phyloP scores from a whole-genome alignment of 2,888 invertebrate genomes.

The Rhorus exstirpatorius region DNA sequence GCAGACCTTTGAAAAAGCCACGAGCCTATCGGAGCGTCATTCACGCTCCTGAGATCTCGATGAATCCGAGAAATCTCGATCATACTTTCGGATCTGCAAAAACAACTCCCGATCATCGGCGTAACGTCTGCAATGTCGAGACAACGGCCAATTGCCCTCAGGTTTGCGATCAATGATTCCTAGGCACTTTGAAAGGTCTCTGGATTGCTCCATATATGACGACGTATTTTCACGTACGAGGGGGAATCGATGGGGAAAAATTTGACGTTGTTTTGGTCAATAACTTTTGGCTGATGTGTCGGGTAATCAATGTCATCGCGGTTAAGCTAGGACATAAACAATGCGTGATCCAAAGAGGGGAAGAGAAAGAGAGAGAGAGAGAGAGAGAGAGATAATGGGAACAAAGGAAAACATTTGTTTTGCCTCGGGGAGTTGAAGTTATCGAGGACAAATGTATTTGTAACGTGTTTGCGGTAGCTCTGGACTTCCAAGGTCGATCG shows the following conservation, averaged over 20 bases:
- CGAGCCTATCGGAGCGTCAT: slow-evolving; percentile 58
- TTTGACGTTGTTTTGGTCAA: neutral
- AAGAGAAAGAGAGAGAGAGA: too few relatives aligned
- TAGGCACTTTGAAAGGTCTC: neutral
- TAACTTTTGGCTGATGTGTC: too few relatives aligned
- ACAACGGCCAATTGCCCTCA: slow-evolving; percentile 51
- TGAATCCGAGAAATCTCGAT: slow-evolving; percentile 81
- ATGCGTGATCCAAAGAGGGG: too few relatives aligned
- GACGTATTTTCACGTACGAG: too few relatives aligned
- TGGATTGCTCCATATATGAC: neutral
- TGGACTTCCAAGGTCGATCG: too few relatives aligned
- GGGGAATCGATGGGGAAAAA: too few relatives aligned
- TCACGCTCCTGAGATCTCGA: slow-evolving; percentile 80
- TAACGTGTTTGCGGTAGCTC: neutral
- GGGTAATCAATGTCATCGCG: too few relatives aligned
- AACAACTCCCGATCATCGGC: slow-evolving; percentile 55
- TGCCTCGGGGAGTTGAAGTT: neutral
- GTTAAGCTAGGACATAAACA: too few relatives aligned
- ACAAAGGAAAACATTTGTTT: neutral
- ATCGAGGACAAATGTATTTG: neutral
- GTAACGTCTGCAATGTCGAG: slow-evolving; percentile 58
- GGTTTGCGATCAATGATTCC: slow-evolving; percentile 52
- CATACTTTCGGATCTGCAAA: slow-evolving; percentile 54
- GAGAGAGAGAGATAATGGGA: too few relatives aligned
- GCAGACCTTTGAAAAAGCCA: slow-evolving; percentile 73